A percentile compares a stretch with the other conserved stretches of the same genome.
phyloP scores from a whole-genome alignment of 2,797 vertebrate genomes.

The Capromys pilorides region DNA sequence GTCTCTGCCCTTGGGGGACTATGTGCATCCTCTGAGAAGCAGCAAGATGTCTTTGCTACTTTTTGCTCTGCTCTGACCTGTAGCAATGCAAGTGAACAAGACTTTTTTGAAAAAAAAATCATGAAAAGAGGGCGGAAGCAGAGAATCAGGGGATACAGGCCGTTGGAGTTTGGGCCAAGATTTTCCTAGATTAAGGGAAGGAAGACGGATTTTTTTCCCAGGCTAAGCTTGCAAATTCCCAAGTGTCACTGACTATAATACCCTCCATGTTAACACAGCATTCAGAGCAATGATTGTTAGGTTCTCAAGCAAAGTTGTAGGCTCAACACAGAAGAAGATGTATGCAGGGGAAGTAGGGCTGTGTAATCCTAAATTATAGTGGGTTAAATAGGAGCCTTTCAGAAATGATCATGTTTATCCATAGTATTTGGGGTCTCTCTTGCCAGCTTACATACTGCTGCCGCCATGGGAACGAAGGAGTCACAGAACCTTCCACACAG shows the following conservation, averaged over 20 bases:
- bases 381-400: conserved; percentile 80
- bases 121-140: conserved; percentile 53
- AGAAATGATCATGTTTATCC: conserved; percentile 81
- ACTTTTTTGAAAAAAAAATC: conserved; percentile 19
- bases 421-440: conserved; percentile 75
- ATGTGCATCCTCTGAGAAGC: neutral
- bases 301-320: conserved; percentile 75
- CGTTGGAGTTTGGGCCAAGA: conserved; percentile 43
- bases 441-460: conserved; percentile 77
- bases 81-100: conserved; percentile 43
- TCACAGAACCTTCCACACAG: conserved; percentile 78
- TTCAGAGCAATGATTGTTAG: conserved; percentile 72
- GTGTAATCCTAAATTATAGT: conserved; percentile 83
- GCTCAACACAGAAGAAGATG: conserved; percentile 76
- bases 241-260: conserved; percentile 71
- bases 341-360: conserved; percentile 80
- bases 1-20: neutral
- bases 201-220: conserved; percentile 51
- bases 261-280: conserved; percentile 67
- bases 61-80: conserved; percentile 11
- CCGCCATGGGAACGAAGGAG: conserved; percentile 75
- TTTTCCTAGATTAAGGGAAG: conserved; percentile 69
- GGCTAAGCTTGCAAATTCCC: conserved; percentile 73
- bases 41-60: neutral
- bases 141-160: conserved; percentile 35